Conservation (phyloP, 2,113 vertebrate species). For the Stegostoma tigrinum region DNA sequence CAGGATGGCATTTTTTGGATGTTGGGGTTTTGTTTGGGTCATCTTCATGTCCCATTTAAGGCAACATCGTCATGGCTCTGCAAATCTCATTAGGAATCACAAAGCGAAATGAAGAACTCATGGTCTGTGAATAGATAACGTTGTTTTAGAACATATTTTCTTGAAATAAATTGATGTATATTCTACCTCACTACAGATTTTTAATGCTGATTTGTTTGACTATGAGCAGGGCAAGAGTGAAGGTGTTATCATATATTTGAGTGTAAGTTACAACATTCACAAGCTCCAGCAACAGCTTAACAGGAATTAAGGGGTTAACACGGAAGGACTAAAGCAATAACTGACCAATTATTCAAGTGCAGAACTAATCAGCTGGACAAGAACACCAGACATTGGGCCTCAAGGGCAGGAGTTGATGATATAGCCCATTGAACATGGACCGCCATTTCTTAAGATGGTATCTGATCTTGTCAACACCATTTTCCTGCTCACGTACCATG, state of each 20-base stretch:
- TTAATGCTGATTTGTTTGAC: not conserved
- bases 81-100: slow-evolving; percentile 50
- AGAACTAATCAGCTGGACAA: not conserved
- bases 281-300: not conserved
- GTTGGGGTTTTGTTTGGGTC: slow-evolving; percentile 83
- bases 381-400: not conserved
- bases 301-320: not conserved
- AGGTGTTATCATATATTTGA: not conserved
- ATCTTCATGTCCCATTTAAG: slow-evolving; percentile 81
- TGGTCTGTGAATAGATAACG: not conserved
- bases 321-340: not conserved
- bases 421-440: too few relatives aligned
- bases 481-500: too few relatives aligned
- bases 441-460: too few relatives aligned
- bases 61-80: slow-evolving; percentile 72
- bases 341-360: not conserved
- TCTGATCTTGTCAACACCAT: too few relatives aligned
- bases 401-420: too few relatives aligned
- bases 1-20: slow-evolving; percentile 77
- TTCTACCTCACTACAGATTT: not conserved
- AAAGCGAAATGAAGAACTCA: not conserved
- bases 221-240: not conserved
- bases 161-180: not conserved
- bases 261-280: not conserved
- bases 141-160: not conserved